A percentile compares a stretch with the other conserved stretches of the same genome.
phyloP scores from a whole-genome alignment of 2,888 invertebrate species.

The Polyploca ridens region DNA sequence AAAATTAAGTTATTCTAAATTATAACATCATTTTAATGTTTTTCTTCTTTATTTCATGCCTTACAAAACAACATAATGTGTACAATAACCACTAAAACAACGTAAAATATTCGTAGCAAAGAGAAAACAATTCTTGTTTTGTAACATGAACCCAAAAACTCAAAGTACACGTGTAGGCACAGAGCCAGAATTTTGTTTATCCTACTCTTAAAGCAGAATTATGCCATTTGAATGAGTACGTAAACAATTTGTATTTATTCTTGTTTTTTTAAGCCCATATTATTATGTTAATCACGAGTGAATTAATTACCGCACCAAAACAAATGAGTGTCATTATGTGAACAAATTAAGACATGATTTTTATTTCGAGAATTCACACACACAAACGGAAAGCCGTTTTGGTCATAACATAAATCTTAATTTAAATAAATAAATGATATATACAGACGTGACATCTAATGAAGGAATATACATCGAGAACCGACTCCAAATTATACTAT shows the following conservation, averaged over 20 bases:
- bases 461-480: too few relatives aligned
- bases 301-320: background rate
- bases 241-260: slow-evolving; percentile 30
- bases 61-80: background rate
- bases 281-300: slow-evolving; percentile 2
- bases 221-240: slow-evolving; percentile 38
- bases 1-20: too few relatives aligned
- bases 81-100: slow-evolving; percentile 43
- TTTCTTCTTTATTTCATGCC: background rate
- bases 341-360: background rate
- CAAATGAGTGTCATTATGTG: too few relatives aligned
- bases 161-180: slow-evolving; percentile 57
- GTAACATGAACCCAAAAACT: slow-evolving; percentile 50
- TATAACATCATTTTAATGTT: background rate
- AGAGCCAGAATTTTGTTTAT: slow-evolving; percentile 56
- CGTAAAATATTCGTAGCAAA: slow-evolving; percentile 39
- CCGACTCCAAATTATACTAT: too few relatives aligned
- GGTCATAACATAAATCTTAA: too few relatives aligned
- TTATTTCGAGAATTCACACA: too few relatives aligned
- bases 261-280: slow-evolving; percentile 11
- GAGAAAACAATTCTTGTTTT: slow-evolving; percentile 54
- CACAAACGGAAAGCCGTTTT: too few relatives aligned
- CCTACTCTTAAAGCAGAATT: slow-evolving; percentile 35
- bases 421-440: too few relatives aligned
- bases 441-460: too few relatives aligned